phyloP scores from a whole-genome alignment of 2,113 vertebrate species.

The Chionodraco myersi region DNA sequence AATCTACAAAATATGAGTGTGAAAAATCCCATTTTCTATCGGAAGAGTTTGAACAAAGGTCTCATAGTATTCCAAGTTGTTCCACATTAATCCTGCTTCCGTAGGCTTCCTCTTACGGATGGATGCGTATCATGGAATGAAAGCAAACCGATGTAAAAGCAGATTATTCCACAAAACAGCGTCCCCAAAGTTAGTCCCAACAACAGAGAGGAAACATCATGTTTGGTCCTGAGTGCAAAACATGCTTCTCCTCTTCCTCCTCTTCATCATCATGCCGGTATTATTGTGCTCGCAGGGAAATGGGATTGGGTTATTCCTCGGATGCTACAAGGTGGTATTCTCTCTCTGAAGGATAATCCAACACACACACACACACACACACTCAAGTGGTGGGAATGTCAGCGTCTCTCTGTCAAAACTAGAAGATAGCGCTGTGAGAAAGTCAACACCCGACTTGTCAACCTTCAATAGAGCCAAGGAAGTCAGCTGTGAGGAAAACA shows the following conservation, averaged over 20 bases:
- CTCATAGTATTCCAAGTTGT: background rate
- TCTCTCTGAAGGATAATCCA: slow-evolving; percentile 53
- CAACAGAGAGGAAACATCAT: background rate
- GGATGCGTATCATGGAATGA: too few relatives aligned
- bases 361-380: background rate
- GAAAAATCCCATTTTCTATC: background rate
- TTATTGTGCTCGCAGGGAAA: slow-evolving; percentile 2
- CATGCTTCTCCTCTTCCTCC: slow-evolving; percentile 42
- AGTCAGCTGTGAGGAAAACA: background rate
- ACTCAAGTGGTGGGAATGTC: too few relatives aligned
- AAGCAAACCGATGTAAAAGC: background rate
- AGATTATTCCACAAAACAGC: background rate
- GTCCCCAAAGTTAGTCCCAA: background rate
- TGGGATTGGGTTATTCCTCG: slow-evolving; percentile 30
- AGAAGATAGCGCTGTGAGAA: too few relatives aligned
- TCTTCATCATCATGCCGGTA: slow-evolving; percentile 11
- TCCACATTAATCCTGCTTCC: background rate
- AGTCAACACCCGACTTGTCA: background rate
- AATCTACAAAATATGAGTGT: background rate
- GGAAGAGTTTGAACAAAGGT: background rate
- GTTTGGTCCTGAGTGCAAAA: background rate
- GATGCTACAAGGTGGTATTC: slow-evolving; percentile 21
- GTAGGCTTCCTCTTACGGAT: background rate
- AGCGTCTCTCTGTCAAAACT: too few relatives aligned
- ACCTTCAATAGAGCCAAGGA: background rate